Conservation (phyloP, 1,140 invertebrate genomes). For the Heliconius eleuchia region DNA sequence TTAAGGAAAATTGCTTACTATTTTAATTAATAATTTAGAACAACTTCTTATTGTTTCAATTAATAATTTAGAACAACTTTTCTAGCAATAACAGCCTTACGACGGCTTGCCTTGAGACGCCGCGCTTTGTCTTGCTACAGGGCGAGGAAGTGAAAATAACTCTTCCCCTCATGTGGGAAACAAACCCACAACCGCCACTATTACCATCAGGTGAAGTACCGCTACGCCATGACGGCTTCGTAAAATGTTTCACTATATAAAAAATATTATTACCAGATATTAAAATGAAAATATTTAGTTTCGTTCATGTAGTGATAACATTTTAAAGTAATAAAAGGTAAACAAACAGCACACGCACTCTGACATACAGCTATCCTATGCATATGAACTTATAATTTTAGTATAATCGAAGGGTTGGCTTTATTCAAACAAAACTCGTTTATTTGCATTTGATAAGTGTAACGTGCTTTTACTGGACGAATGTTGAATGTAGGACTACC, state of each 20-base stretch:
- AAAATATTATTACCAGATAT: background rate
- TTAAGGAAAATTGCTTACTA: too few species aligned
- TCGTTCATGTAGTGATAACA: background rate
- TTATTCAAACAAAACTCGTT: constrained; percentile 66
- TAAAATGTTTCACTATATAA: background rate
- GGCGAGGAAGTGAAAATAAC: too few species aligned
- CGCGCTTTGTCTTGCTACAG: too few species aligned
- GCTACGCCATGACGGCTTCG: too few species aligned
- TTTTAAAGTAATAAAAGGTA: constrained; percentile 16
- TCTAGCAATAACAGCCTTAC: too few species aligned
- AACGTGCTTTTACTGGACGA: constrained; percentile 62
- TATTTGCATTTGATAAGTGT: constrained; percentile 73
- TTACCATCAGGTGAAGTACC: too few species aligned
- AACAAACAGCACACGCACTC: constrained; percentile 25
- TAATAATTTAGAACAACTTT: too few species aligned
- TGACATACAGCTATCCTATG: background rate
- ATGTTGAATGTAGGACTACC: constrained; percentile 42
- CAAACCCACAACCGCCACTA: too few species aligned
- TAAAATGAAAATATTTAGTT: background rate
- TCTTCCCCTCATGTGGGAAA: too few species aligned
- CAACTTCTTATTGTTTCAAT: too few species aligned
- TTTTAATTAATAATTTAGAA: too few species aligned
- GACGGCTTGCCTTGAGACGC: too few species aligned
- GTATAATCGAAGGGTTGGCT: constrained; percentile 49
- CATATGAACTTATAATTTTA: constrained; percentile 30